Conservation (phyloP, 2,113 vertebrate genomes). For the Mus pahari region DNA sequence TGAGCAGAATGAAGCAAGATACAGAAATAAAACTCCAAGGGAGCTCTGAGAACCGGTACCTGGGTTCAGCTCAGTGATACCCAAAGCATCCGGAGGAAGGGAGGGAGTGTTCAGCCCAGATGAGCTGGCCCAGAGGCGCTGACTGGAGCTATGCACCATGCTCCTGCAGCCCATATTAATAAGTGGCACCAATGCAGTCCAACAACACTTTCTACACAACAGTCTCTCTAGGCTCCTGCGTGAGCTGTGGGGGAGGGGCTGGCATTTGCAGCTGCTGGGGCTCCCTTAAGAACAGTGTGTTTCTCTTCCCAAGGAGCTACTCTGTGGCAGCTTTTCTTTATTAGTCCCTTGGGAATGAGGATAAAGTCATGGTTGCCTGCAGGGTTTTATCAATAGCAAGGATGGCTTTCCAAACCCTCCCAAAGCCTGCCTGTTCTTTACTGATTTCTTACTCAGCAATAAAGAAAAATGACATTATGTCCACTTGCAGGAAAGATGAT, state of each 20-base stretch:
- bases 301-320: background rate
- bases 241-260: background rate
- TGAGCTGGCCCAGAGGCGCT: background rate
- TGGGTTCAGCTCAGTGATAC: background rate
- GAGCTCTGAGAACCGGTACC: background rate
- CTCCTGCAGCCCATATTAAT: background rate
- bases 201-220: accelerated
- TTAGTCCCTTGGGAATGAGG: background rate
- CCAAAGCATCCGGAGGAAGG: background rate
- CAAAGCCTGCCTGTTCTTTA: background rate
- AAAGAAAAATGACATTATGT: background rate
- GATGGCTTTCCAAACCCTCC: background rate
- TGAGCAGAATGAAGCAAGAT: background rate
- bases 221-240: background rate
- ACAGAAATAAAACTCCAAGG: background rate
- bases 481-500: background rate
- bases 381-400: background rate
- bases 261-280: background rate
- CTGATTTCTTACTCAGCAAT: background rate
- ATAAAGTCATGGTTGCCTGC: background rate
- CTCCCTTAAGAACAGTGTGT: background rate
- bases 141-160: accelerated
- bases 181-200: background rate
- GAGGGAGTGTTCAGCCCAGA: no score
- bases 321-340: background rate